Percentiles rank a stretch among this genome's conserved stretches.
These are phyloP conservation scores for Phyllostomus hastatus DNA, from an alignment of 2,113 vertebrate genomes.

Conservation along the genomic window DNA sequence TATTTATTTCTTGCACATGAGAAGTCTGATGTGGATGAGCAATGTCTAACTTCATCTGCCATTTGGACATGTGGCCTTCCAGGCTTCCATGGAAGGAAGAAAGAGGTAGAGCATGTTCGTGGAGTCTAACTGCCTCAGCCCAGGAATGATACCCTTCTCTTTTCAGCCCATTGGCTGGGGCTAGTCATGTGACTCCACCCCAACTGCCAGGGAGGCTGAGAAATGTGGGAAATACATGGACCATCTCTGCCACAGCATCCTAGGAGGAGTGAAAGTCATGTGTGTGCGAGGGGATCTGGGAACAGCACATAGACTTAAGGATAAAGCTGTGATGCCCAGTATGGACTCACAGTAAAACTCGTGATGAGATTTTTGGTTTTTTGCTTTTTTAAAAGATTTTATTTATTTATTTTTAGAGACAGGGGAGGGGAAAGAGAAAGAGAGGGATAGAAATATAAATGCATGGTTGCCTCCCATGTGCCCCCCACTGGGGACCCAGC, in stretches of 20 bases:
- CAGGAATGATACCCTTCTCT: background rate
- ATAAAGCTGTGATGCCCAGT: background rate
- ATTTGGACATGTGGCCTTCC: background rate
- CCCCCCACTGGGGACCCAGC: no score
- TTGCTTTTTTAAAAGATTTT: background rate
- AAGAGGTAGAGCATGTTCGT: background rate
- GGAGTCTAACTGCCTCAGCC: background rate
- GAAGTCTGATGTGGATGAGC: background rate
- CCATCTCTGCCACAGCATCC: background rate
- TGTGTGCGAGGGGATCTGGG: background rate
- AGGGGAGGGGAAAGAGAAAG: no score
- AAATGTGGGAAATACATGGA: background rate
- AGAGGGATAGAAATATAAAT: no score
- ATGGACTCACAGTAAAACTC: background rate
- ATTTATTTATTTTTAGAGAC: no score
- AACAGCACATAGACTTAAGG: background rate
- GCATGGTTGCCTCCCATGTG: no score
- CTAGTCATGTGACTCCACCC: background rate
- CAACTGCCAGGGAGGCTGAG: background rate
- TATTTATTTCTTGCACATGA: background rate
- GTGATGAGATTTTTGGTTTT: background rate
- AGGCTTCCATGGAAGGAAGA: background rate
- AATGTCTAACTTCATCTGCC: background rate
- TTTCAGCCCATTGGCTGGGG: background rate
- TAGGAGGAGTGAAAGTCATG: background rate